Conservation (phyloP, 2,888 invertebrate genomes). For the Cabera pusaria region DNA sequence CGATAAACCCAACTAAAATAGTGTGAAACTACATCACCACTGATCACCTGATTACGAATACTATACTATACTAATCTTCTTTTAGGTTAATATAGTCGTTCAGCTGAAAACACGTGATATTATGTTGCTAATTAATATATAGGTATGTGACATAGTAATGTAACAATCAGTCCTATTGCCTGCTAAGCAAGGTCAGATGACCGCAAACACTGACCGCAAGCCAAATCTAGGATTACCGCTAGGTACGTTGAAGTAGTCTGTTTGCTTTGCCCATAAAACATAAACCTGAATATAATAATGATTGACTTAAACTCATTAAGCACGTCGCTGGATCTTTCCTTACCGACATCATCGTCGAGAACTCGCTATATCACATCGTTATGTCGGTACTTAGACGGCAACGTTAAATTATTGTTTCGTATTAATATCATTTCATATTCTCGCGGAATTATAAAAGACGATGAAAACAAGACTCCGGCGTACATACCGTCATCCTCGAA, state of each 20-base stretch:
- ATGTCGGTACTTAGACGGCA: constrained; percentile 6
- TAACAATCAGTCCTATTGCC: too few species aligned
- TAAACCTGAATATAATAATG: constrained; percentile 3
- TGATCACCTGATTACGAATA: too few species aligned
- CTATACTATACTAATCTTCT: too few species aligned
- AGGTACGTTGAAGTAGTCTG: not conserved
- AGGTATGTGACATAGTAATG: too few species aligned
- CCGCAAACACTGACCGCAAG: constrained; percentile 17
- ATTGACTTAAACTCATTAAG: constrained; percentile 7
- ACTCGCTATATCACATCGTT: constrained; percentile 5
- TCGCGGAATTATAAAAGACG: constrained; percentile 24
- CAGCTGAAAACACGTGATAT: constrained; percentile 1
- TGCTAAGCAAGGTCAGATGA: too few species aligned
- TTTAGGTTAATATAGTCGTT: too few species aligned
- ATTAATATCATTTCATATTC: constrained; percentile 33
- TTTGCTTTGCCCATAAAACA: constrained; percentile 5
- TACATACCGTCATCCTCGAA: constrained; percentile 41
- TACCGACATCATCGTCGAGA: constrained; percentile 2
- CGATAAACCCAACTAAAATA: constrained; percentile 6
- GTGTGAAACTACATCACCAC: constrained; percentile 1
- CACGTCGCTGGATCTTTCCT: not conserved
- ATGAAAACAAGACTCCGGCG: constrained; percentile 39
- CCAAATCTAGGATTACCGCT: constrained; percentile 7
- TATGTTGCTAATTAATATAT: too few species aligned
- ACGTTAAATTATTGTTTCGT: constrained; percentile 27